Base-by-base conservation (phyloP, 2,113 vertebrate genomes). In the Pluvialis apricaria region DNA sequence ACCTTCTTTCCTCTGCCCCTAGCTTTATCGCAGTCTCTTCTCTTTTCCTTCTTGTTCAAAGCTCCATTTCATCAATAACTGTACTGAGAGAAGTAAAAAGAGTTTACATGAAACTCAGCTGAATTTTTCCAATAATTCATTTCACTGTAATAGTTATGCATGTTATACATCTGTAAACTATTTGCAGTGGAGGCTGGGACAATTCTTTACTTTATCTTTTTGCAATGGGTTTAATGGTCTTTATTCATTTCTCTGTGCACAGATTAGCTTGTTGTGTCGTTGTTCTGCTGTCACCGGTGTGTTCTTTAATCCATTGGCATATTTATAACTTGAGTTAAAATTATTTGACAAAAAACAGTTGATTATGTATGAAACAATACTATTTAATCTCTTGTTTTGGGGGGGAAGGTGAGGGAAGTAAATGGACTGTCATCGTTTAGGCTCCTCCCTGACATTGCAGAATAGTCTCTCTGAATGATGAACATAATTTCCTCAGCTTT, bases 311-410 rank as follows among this genome's bases (percentile, higher is more conserved):
- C 71, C 25, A 19, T 2, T 88, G 82, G 13, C 47, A 60, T 83
- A 86, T 87, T 91, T 91, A 57, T 86, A 86, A 90, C 9, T 76
- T 42, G 44, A 86, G 62, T 72, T 92, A 66, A 94, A 94, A 73
- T 90, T 82, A 49, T 26, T 71, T 81, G 64, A 80, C 70, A 87
- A 89, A 42, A 31, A 40, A 14, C 40, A 88, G 40, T 92, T 71
- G 82, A 88, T 64, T 70, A 11, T 47, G 1, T 51, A 55, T 82
- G 45, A 84, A 96, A 90, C 17, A 91, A 68, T 44, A 32, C 2
- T 2, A 62, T 91, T 83, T 87, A 93, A 87, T 80, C 18, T 94
- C 54, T 68, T 10, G n/a, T 71, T 93, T 68, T 17, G 2, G 9
- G 24, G 40, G 17, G 2, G 19, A 34, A 68, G 58, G 21, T 73